Percentiles rank a stretch among this genome's conserved stretches.
These are phyloP conservation scores for Oplegnathus fasciatus DNA, from an alignment of 2,113 vertebrate species.

Conservation along the genomic window DNA sequence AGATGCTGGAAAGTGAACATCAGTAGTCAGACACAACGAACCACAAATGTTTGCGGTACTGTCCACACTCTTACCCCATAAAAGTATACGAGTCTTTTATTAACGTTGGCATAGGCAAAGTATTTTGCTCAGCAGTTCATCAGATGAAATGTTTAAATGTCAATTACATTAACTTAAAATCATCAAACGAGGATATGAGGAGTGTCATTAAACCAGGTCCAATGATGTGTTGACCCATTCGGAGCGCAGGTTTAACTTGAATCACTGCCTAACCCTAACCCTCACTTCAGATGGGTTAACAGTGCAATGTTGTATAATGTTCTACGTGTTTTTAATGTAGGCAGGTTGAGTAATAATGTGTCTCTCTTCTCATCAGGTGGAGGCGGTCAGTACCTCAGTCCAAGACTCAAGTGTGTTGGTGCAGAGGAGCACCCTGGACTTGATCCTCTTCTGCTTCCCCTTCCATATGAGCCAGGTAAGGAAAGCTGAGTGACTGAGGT, in stretches of 20 bases:
- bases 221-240: too few species aligned
- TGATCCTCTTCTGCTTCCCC: constrained; percentile 99
- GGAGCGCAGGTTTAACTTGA: not conserved
- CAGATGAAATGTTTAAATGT: not conserved
- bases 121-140: not conserved
- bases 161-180: not conserved
- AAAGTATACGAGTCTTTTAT: not conserved
- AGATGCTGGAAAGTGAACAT: not conserved
- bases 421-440: constrained; percentile 97
- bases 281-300: not conserved
- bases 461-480: constrained; percentile 99
- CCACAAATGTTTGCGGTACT: not conserved
- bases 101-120: not conserved
- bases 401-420: constrained; percentile 98
- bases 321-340: not conserved
- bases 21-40: not conserved
- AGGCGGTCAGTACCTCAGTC: constrained; percentile 97
- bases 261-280: too few species aligned
- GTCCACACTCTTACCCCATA: not conserved
- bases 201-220: too few species aligned
- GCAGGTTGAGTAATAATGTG: not conserved
- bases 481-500: not conserved
- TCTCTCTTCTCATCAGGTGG: constrained; percentile 87
- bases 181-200: too few species aligned
- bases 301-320: not conserved